phyloP scores from a whole-genome alignment of 2,113 vertebrate genomes.

The Trematocara stigmaticum region DNA sequence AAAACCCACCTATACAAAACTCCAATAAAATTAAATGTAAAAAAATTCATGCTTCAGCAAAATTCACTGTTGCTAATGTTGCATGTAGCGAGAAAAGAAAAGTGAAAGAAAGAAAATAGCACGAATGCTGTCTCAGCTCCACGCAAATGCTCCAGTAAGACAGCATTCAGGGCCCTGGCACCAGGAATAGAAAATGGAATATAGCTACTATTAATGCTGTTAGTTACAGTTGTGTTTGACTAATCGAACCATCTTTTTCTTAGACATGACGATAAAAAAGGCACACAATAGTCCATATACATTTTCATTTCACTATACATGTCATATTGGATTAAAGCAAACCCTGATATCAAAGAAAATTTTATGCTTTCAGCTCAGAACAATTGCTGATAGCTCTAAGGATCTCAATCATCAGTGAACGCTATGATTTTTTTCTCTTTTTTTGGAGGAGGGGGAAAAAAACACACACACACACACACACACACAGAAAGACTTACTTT shows the following conservation, averaged over 20 bases:
- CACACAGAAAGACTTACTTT: neutral
- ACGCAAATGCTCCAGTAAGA: neutral
- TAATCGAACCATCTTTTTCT: neutral
- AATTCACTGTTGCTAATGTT: neutral
- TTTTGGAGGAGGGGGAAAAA: neutral
- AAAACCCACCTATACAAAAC: neutral
- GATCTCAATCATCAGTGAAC: neutral
- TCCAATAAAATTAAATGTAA: neutral
- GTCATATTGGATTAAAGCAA: neutral
- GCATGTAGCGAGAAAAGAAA: neutral
- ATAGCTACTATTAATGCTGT: neutral
- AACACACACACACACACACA: neutral
- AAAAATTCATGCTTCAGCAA: neutral
- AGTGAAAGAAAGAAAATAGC: neutral
- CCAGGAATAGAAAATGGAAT: neutral
- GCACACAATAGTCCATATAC: neutral
- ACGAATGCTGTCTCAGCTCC: neutral
- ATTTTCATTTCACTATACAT: neutral
- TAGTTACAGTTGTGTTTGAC: neutral
- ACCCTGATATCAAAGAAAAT: neutral
- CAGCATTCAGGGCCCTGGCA: neutral
- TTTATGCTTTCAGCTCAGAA: neutral
- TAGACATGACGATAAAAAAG: neutral
- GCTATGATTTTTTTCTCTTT: neutral
- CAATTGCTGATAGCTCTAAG: neutral